Evolutionary conservation across 2,888 invertebrate species (phyloP).

Genomic region (Labia minor): DNA sequence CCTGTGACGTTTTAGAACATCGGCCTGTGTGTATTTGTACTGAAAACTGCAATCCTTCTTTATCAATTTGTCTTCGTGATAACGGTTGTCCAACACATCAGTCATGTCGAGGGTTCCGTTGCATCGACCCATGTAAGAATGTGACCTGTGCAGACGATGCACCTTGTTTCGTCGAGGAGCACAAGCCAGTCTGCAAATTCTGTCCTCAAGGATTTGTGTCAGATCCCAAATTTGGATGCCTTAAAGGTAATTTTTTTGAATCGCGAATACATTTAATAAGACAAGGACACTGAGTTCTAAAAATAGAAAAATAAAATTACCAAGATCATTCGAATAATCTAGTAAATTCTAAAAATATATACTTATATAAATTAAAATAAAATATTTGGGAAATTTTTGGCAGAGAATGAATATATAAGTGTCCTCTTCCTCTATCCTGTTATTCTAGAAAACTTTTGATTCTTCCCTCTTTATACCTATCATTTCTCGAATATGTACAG

Average conservation of each 20-base stretch:
- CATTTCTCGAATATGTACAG: conserved; percentile 30
- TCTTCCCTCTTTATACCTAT: conserved; percentile 28
- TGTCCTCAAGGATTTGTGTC: conserved; percentile 88
- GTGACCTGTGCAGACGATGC: conserved; percentile 74
- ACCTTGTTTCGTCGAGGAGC: conserved; percentile 88
- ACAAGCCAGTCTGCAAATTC: conserved; percentile 91
- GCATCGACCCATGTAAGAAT: conserved; percentile 79
- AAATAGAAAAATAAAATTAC: not conserved
- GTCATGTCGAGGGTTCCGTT: conserved; percentile 79
- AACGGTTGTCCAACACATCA: conserved; percentile 74
- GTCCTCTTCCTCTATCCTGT: conserved; percentile 25
- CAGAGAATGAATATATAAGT: not conserved
- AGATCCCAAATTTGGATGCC: conserved; percentile 86
- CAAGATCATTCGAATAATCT: not conserved
- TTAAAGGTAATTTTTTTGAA: conserved; percentile 70
- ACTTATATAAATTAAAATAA: not conserved
- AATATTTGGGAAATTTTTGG: not conserved
- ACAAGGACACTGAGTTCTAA: not conserved
- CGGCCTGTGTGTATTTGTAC: conserved; percentile 76
- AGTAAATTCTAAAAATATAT: not conserved
- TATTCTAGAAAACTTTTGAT: conserved; percentile 16
- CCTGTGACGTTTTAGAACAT: conserved; percentile 80
- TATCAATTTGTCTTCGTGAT: conserved; percentile 81
- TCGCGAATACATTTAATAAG: not conserved
- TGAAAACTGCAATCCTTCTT: conserved; percentile 73